phyloP scores from a whole-genome alignment of 2,888 invertebrate species.

The Diachrysia chrysitis region DNA sequence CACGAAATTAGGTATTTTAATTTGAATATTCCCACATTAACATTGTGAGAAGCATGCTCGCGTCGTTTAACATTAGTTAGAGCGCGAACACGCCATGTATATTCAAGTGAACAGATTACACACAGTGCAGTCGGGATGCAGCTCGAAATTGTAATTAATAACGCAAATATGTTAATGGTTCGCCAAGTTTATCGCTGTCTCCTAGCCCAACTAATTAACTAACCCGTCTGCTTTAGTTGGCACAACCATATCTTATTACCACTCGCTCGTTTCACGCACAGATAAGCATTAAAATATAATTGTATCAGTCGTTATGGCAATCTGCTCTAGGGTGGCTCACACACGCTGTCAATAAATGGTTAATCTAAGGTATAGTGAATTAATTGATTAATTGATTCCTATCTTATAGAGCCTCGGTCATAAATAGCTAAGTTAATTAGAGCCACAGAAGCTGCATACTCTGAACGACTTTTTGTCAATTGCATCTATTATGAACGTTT shows the following conservation, averaged over 20 bases:
- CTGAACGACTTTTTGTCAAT: constrained; percentile 46
- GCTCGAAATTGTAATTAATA: neutral
- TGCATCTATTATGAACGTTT: constrained; percentile 52
- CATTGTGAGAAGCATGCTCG: constrained; percentile 34
- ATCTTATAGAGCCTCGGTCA: constrained; percentile 30
- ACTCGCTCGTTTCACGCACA: constrained; percentile 21
- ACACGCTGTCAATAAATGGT: constrained; percentile 18
- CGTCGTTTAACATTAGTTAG: neutral
- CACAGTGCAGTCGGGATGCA: constrained; percentile 2
- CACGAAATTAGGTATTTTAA: constrained; percentile 39
- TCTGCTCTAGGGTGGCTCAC: constrained; percentile 21
- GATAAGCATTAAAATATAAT: constrained; percentile 9
- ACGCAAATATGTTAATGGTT: constrained; percentile 9
- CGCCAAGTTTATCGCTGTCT: neutral
- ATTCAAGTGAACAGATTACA: neutral
- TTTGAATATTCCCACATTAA: constrained; percentile 49
- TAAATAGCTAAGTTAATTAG: constrained; percentile 50
- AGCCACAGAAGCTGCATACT: constrained; percentile 20
- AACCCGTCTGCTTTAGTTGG: constrained; percentile 14
- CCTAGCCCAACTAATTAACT: constrained; percentile 18
- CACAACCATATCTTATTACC: constrained; percentile 5
- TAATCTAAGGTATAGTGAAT: constrained; percentile 34
- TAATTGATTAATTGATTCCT: constrained; percentile 52
- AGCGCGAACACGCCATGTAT: neutral
- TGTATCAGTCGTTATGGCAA: constrained; percentile 17